A percentile compares a stretch with the other conserved stretches of the same genome.
Conservation (phyloP, 1,140 invertebrate genomes). For the Potamilus streckersoni region DNA sequence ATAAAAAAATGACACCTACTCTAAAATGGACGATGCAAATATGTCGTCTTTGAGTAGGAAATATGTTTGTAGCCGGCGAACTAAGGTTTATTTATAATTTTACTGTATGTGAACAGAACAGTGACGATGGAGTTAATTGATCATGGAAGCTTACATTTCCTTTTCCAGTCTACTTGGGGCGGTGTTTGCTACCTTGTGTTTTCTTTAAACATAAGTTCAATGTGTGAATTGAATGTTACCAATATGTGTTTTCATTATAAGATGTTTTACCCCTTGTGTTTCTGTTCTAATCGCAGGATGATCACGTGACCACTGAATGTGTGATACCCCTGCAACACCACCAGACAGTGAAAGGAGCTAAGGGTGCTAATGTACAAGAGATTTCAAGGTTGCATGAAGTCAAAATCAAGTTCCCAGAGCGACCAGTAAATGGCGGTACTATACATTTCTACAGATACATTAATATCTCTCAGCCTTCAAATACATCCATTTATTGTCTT, state of each 20-base stretch:
- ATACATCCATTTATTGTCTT: neutral
- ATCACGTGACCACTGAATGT: conserved; percentile 65
- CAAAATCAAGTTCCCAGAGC: conserved; percentile 67
- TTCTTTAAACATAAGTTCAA: too few species aligned
- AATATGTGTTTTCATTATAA: neutral
- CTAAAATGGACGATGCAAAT: too few species aligned
- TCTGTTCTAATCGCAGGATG: conserved; percentile 49
- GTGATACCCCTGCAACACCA: conserved; percentile 65
- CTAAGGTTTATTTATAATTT: too few species aligned
- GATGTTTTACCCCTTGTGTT: neutral
- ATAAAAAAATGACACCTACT: too few species aligned
- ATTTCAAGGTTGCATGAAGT: conserved; percentile 63
- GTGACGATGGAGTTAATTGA: too few species aligned
- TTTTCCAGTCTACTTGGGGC: too few species aligned
- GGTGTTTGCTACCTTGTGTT: too few species aligned
- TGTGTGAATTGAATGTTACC: neutral
- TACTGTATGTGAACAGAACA: too few species aligned
- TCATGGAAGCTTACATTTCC: too few species aligned
- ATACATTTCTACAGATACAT: neutral
- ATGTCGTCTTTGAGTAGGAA: too few species aligned
- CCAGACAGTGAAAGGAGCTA: conserved; percentile 66
- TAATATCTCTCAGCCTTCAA: neutral
- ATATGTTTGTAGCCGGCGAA: too few species aligned
- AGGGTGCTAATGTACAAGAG: conserved; percentile 63
- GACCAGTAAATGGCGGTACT: conserved; percentile 46